phyloP scores from a whole-genome alignment of 1,140 invertebrate genomes.

The Neodiprion fabricii region DNA sequence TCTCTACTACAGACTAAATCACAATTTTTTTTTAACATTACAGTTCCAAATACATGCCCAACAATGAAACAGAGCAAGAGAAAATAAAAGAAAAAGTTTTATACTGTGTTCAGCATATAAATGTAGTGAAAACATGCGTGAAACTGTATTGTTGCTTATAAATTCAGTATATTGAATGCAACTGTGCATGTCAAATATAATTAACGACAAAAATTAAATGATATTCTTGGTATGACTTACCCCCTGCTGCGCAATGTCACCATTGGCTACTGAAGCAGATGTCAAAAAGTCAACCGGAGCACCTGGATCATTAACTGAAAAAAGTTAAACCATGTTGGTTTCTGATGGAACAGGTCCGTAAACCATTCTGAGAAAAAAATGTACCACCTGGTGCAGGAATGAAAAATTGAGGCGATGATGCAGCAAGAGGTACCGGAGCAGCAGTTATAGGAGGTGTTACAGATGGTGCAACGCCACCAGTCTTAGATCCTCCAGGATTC shows the following conservation, averaged over 20 bases:
- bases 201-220: slow-evolving; percentile 11
- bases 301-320: slow-evolving; percentile 62
- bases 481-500: slow-evolving; percentile 69
- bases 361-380: slow-evolving; percentile 8
- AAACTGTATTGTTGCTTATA: slow-evolving; percentile 34
- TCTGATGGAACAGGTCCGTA: slow-evolving; percentile 10
- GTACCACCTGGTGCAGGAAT: slow-evolving; percentile 62
- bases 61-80: slow-evolving; percentile 14
- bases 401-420: slow-evolving; percentile 61
- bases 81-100: slow-evolving; percentile 33
- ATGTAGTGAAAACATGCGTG: slow-evolving; percentile 25
- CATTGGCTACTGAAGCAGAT: slow-evolving; percentile 41
- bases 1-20: no score
- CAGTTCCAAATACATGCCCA: slow-evolving; percentile 30
- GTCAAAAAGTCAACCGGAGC: slow-evolving; percentile 66
- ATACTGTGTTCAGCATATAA: slow-evolving; percentile 43
- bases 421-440: slow-evolving; percentile 56
- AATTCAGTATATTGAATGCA: slow-evolving; percentile 25
- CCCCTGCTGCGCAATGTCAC: slow-evolving; percentile 49
- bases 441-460: slow-evolving; percentile 60
- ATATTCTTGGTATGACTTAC: slow-evolving; percentile 43
- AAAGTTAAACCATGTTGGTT: slow-evolving; percentile 23
- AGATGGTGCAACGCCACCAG: slow-evolving; percentile 53
- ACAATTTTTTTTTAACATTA: slow-evolving; percentile 29
- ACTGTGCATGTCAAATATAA: slow-evolving; percentile 21